Evolutionary conservation across 2,797 vertebrate genomes (phyloP).

Genomic region (Loriculus beryllinus): DNA sequence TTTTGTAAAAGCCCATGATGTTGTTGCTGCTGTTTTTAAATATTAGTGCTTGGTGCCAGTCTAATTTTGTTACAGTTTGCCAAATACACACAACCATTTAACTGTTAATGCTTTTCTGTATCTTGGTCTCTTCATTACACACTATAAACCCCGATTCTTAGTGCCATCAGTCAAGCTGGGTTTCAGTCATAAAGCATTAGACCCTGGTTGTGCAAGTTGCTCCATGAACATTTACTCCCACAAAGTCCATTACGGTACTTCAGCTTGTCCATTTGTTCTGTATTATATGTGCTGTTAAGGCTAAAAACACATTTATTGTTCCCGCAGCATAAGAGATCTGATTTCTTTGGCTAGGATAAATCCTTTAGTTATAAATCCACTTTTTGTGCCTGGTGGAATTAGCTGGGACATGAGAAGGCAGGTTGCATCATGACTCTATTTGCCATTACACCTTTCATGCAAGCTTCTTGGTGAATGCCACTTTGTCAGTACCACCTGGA

Average conservation of each 20-base stretch:
- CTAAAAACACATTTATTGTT: neutral
- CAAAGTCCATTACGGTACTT: neutral
- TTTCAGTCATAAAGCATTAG: neutral
- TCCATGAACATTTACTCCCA: neutral
- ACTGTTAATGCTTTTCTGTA: neutral
- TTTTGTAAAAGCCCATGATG: neutral
- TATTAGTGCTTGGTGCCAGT: neutral
- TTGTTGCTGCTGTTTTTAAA: neutral
- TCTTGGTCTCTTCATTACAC: neutral
- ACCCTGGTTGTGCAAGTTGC: neutral
- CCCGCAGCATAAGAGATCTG: neutral
- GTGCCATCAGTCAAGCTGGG: neutral
- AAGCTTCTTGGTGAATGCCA: neutral
- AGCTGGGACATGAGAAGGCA: neutral
- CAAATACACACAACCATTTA: rapidly evolving
- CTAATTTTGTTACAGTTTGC: neutral
- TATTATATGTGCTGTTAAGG: neutral
- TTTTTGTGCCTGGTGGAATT: neutral
- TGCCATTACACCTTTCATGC: rapidly evolving
- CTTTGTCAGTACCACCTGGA: neutral
- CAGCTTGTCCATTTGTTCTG: neutral
- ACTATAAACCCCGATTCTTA: neutral
- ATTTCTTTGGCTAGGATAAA: neutral
- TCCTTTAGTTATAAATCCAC: neutral
- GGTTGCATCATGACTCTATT: rapidly evolving